Conservation (phyloP, 2,888 invertebrate genomes). For the Scaeva pyrastri region DNA sequence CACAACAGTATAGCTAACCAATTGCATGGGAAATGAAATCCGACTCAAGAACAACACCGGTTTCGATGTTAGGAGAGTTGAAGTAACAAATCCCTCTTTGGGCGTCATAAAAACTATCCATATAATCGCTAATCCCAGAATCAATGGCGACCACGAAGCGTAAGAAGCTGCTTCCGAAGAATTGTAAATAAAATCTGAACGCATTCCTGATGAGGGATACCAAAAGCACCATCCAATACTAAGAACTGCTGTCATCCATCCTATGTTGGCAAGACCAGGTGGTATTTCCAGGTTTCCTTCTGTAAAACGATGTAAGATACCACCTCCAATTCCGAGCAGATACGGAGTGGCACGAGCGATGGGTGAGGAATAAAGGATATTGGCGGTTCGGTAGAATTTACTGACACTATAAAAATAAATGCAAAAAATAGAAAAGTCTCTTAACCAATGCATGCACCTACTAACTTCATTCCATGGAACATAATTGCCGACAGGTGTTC, state of each 20-base stretch:
- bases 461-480: conserved; percentile 89
- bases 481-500: conserved; percentile 87
- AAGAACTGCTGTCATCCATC: conserved; percentile 79
- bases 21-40: conserved; percentile 88
- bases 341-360: conserved; percentile 88
- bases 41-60: conserved; percentile 87
- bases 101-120: conserved; percentile 87
- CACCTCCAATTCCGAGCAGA: conserved; percentile 87
- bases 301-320: conserved; percentile 84
- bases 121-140: conserved; percentile 86
- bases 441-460: background rate
- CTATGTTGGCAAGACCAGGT: conserved; percentile 82
- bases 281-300: conserved; percentile 82
- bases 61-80: conserved; percentile 85
- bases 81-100: conserved; percentile 76
- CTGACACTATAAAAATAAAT: conserved; percentile 85
- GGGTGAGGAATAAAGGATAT: conserved; percentile 87
- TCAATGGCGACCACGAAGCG: conserved; percentile 87
- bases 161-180: conserved; percentile 87
- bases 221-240: conserved; percentile 85
- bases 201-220: conserved; percentile 86
- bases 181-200: conserved; percentile 86
- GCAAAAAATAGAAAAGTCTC: background rate
- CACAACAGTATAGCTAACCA: conserved; percentile 88
- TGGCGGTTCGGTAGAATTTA: conserved; percentile 88